Evolutionary conservation across 92 coral and sea anemone species (phyloP).

Genomic region (Metridium senile): DNA sequence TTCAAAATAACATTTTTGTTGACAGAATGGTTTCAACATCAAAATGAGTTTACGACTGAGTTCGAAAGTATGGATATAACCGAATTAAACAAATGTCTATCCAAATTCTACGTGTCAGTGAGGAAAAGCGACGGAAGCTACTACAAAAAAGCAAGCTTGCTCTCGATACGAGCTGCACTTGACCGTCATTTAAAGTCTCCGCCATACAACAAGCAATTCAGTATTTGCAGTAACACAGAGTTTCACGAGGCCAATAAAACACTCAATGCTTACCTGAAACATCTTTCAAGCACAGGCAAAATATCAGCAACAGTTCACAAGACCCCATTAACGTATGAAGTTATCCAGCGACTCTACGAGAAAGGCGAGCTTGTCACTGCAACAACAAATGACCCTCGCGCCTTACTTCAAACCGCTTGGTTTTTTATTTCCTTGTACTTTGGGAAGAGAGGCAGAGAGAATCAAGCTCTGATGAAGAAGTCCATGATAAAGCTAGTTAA

Average conservation of each 20-base stretch:
- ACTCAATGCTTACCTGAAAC: conserved; percentile 31
- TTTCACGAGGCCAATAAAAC: conserved; percentile 44
- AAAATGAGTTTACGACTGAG: too few species aligned
- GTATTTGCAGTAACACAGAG: conserved; percentile 27
- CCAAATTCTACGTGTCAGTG: conserved; percentile 41
- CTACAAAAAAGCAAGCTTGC: conserved; percentile 43
- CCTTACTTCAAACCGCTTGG: conserved; percentile 52
- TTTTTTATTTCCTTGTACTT: conserved; percentile 41
- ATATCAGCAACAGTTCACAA: conserved; percentile 36
- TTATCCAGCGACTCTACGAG: conserved; percentile 35
- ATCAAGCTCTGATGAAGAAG: conserved; percentile 48
- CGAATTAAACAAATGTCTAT: too few species aligned
- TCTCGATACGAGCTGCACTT: conserved; percentile 24
- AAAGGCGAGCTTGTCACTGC: conserved; percentile 30
- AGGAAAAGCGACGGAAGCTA: conserved; percentile 39
- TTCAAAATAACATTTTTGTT: too few species aligned
- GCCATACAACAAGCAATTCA: conserved; percentile 21
- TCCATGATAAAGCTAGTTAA: conserved; percentile 43
- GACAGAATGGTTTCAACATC: too few species aligned
- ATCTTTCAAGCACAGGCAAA: conserved; percentile 14
- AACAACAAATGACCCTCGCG: conserved; percentile 22
- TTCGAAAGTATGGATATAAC: too few species aligned
- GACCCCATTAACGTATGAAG: conserved; percentile 28
- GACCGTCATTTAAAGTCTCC: conserved; percentile 38
- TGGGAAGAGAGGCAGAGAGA: conserved; percentile 58